phyloP scores from a whole-genome alignment of 2,797 vertebrate genomes.

The Hemitrygon akajei region DNA sequence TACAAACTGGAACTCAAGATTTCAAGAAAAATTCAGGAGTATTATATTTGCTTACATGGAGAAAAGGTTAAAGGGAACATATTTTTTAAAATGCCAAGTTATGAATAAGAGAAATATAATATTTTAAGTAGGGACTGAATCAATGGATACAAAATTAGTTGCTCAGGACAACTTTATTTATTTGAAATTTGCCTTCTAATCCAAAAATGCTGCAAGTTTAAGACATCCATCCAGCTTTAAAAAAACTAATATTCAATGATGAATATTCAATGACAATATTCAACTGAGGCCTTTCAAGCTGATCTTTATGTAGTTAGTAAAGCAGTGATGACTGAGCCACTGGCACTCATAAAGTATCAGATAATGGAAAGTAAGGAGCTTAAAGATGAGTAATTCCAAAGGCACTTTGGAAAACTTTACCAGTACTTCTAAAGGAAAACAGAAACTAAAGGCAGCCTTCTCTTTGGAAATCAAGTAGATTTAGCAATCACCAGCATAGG shows the following conservation, averaged over 20 bases:
- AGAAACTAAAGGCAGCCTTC: neutral
- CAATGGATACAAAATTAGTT: neutral
- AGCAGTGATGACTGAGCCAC: neutral
- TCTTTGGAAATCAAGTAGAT: neutral
- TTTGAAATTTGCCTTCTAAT: too few species aligned
- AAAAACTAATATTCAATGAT: neutral
- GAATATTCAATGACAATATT: too few species aligned
- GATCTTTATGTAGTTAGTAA: neutral
- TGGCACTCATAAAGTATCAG: neutral
- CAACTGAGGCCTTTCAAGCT: neutral
- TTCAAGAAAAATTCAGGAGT: neutral
- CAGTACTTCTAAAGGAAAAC: neutral
- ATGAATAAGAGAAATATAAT: neutral
- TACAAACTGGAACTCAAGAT: neutral
- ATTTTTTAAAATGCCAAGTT: neutral
- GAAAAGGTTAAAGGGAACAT: neutral
- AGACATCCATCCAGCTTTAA: neutral
- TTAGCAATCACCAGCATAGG: neutral
- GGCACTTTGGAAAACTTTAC: neutral
- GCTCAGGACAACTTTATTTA: too few species aligned
- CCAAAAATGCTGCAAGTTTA: neutral
- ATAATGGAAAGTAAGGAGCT: neutral
- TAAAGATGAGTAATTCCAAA: neutral
- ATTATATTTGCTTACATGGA: neutral
- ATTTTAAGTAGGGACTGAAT: neutral